Base-by-base conservation (phyloP, 2,888 invertebrate species). In the Phyllotreta cruciferae region DNA sequence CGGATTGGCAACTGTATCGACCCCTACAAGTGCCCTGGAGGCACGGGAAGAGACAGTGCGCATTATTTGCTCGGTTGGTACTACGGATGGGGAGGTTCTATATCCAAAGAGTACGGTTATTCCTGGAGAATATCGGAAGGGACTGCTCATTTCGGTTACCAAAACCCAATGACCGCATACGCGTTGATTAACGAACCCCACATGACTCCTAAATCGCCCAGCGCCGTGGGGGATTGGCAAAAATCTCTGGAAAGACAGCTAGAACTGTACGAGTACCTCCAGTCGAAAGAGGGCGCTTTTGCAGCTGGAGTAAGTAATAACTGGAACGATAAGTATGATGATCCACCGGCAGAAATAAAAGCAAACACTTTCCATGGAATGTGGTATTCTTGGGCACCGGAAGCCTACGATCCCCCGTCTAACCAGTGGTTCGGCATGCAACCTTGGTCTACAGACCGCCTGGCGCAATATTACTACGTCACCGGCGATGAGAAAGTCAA, bases 61-160 rank as follows among this genome's bases (percentile, higher is more conserved):
- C 72, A 72, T 53, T 72, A 71, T 41, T 64, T 72, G 13, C 60
- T 72, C 36, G 70, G 66, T 9, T 72, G 72, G 71, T 70, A 69
- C 56, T 64, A 68, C 36, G 69, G 68, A n/a, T 72, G 72, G 72
- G 72, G 72, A 24, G 72, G 70, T 14, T 67, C 72, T 4, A 54
- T 70, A 56, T 62, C 66, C 7, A 44, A 50, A 8, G n/a, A 50
- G 14, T 66, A 67, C 37, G 69, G 68, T 24, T 72, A 70, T 70
- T 66, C 72, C 36, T 72, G 72, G 72, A 68, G 72, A 55, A 70
- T 72, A 50, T 71, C 67, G 61, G 71, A 71, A 61, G 70, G 70
- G 10, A 57, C 69, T 8, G 63, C 70, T 49, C 71, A 72, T 55
- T 69, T 71, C 41, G 72, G 71, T 49, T 72, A 72, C 45, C 72